Evolutionary conservation across 2,113 vertebrate genomes (phyloP).

Genomic region (Myrmecobius fasciatus): DNA sequence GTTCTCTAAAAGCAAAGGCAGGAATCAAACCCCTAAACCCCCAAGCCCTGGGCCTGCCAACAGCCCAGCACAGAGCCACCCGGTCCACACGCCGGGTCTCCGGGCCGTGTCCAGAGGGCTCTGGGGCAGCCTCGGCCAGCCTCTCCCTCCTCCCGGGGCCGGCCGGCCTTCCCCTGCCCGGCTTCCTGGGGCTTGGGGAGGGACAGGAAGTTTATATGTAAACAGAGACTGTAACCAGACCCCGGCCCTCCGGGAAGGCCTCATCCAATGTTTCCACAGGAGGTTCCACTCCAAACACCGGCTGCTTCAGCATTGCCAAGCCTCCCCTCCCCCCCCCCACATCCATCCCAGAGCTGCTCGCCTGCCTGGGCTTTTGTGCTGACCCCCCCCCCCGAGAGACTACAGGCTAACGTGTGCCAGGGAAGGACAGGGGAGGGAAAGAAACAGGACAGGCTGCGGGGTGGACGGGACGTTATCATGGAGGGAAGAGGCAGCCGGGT

Average conservation of each 20-base stretch:
- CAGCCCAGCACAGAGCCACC: too few species aligned
- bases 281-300: constrained; percentile 76
- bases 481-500: too few species aligned
- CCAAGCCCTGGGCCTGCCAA: accelerated
- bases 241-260: constrained; percentile 70
- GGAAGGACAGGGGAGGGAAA: background rate
- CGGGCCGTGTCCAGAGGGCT: too few species aligned
- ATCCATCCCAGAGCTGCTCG: too few species aligned
- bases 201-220: constrained; percentile 57
- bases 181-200: background rate
- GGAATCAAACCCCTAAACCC: too few species aligned
- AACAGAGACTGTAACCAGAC: constrained; percentile 72
- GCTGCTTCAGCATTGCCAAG: constrained; percentile 70
- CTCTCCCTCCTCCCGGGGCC: too few species aligned
- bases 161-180: background rate
- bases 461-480: too few species aligned
- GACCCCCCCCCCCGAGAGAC: constrained; percentile 60
- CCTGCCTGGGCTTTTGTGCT: constrained; percentile 47
- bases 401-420: too few species aligned
- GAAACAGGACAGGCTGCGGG: background rate
- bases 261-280: constrained; percentile 68
- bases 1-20: too few species aligned
- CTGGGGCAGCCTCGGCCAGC: too few species aligned
- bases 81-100: too few species aligned
- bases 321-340: constrained; percentile 62